Evolutionary conservation across 1,140 invertebrate genomes (phyloP).

Genomic region (Drosophila ironensis): DNA sequence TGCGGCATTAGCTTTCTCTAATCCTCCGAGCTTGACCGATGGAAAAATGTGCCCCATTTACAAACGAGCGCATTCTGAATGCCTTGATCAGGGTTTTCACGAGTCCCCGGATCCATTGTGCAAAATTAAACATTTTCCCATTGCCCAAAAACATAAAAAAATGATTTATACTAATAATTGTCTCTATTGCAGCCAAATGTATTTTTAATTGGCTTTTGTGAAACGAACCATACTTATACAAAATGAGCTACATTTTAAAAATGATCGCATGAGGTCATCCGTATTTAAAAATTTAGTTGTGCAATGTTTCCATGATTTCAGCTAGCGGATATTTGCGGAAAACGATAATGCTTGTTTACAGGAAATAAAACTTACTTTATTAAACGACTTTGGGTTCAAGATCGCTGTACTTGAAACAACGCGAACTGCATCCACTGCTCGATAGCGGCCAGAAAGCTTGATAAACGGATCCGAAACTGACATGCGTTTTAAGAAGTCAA

Average conservation of each 20-base stretch:
- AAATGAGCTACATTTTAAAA: not conserved
- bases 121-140: no score
- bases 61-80: no score
- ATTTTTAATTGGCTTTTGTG: not conserved
- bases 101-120: no score
- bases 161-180: no score
- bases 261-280: not conserved
- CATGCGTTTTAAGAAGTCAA: not conserved
- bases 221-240: not conserved
- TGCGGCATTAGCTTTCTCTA: conserved; percentile 24
- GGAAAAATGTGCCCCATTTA: not conserved
- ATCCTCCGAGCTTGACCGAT: not conserved
- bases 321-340: not conserved
- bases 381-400: conserved; percentile 15
- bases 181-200: no score
- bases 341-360: conserved; percentile 28
- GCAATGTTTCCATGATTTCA: no score
- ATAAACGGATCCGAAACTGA: conserved; percentile 11
- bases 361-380: conserved; percentile 12
- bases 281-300: not conserved
- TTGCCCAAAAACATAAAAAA: no score
- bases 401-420: not conserved
- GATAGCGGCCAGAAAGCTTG: not conserved
- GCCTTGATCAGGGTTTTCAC: no score
- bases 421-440: not conserved